Conservation (phyloP, 1,140 invertebrate genomes). For the Adelges cooleyi region DNA sequence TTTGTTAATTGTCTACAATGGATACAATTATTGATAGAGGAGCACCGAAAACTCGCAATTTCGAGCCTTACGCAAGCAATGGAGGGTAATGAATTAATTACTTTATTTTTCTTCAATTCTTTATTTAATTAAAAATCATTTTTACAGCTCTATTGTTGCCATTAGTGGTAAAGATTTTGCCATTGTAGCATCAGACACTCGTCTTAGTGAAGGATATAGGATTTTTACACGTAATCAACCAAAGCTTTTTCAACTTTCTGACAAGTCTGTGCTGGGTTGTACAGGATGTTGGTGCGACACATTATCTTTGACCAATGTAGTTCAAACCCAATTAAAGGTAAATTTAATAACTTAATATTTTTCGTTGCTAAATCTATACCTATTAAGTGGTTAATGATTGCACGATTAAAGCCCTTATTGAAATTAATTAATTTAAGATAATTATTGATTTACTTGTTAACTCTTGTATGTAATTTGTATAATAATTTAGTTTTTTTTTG, state of each 20-base stretch:
- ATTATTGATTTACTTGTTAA: background rate
- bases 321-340: conserved; percentile 75
- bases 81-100: conserved; percentile 1
- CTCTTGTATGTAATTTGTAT: background rate
- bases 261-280: conserved; percentile 72
- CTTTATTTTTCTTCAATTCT: too few species aligned
- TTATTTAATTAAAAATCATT: too few species aligned
- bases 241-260: conserved; percentile 68
- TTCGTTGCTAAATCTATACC: too few species aligned
- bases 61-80: conserved; percentile 23
- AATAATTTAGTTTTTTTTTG: background rate
- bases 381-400: too few species aligned
- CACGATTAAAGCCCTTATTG: too few species aligned
- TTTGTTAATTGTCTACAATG: too few species aligned
- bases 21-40: conserved; percentile 22
- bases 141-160: conserved; percentile 67
- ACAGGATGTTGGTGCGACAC: conserved; percentile 97
- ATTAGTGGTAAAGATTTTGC: conserved; percentile 86
- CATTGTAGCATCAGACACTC: conserved; percentile 78
- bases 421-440: too few species aligned
- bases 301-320: conserved; percentile 75
- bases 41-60: background rate
- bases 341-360: too few species aligned
- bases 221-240: conserved; percentile 81
- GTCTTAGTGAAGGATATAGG: conserved; percentile 79